phyloP scores from a whole-genome alignment of 1,140 invertebrate species.

The Conus betulinus region DNA sequence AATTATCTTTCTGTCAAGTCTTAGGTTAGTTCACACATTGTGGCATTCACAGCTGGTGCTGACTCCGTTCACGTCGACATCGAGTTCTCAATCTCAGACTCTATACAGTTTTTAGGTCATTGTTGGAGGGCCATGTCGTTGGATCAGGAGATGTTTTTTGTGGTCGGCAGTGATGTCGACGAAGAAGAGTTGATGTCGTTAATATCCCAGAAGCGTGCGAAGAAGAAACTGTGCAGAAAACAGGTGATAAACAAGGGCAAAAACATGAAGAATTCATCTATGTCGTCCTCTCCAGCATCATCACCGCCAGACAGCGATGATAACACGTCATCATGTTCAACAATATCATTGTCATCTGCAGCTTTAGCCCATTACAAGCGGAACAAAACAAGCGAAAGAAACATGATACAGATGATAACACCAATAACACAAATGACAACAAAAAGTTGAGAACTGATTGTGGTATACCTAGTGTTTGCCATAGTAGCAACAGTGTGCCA shows the following conservation, averaged over 20 bases:
- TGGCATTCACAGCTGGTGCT: not conserved
- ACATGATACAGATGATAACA: not conserved
- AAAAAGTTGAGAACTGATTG: not conserved
- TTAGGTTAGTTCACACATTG: not conserved
- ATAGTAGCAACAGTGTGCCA: not conserved
- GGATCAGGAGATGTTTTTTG: not conserved
- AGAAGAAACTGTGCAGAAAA: not conserved
- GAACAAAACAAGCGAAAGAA: not conserved
- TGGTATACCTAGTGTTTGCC: too few species aligned
- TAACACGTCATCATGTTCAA: not conserved
- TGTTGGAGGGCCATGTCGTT: not conserved
- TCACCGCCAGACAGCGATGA: not conserved
- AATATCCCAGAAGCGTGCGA: not conserved
- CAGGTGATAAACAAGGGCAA: not conserved
- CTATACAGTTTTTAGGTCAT: not conserved
- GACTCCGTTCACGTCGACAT: too few species aligned
- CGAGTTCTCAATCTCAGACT: too few species aligned
- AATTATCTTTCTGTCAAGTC: not conserved
- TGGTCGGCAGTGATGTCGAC: constrained; percentile 26
- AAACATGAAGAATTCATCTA: not conserved
- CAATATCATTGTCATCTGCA: not conserved
- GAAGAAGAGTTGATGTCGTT: constrained; percentile 3
- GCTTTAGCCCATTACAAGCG: not conserved
- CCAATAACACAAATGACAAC: not conserved
- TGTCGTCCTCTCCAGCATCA: not conserved